These are phyloP conservation scores for Cherax destructor DNA, from an alignment of 1,140 invertebrate species.

Conservation along the genomic window DNA sequence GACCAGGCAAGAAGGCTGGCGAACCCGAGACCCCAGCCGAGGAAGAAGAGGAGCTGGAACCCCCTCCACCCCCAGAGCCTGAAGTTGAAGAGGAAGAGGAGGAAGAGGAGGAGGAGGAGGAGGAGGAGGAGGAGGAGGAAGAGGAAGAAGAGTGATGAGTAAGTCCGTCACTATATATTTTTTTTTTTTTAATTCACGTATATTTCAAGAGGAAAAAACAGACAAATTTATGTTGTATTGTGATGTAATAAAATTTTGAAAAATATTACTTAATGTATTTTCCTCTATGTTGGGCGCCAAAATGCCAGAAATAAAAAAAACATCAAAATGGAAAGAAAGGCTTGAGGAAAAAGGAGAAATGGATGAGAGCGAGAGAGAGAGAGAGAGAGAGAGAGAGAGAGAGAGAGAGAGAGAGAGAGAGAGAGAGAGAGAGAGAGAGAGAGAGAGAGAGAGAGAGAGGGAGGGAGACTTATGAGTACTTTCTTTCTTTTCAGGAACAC, in stretches of 20 bases:
- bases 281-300: not conserved
- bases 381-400: too few relatives aligned
- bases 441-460: not conserved
- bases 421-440: not conserved
- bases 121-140: slow-evolving; percentile 79
- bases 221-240: not conserved
- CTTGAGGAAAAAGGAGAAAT: too few relatives aligned
- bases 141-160: slow-evolving; percentile 61
- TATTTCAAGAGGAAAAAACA: not conserved
- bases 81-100: slow-evolving; percentile 81
- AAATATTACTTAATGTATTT: not conserved
- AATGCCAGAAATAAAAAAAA: too few relatives aligned
- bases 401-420: slow-evolving; percentile 2
- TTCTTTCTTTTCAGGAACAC: not conserved
- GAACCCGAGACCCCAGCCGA: slow-evolving; percentile 91
- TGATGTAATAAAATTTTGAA: not conserved
- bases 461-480: not conserved
- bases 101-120: slow-evolving; percentile 81
- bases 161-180: not conserved
- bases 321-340: too few relatives aligned
- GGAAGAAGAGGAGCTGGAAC: slow-evolving; percentile 81
- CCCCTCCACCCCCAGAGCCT: slow-evolving; percentile 77
- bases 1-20: slow-evolving; percentile 92
- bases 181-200: not conserved
- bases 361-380: too few relatives aligned